Evolutionary conservation across 2,888 invertebrate species (phyloP), one percentile per base, ranked within the genome.

Genomic region (Troides aeacus): DNA sequence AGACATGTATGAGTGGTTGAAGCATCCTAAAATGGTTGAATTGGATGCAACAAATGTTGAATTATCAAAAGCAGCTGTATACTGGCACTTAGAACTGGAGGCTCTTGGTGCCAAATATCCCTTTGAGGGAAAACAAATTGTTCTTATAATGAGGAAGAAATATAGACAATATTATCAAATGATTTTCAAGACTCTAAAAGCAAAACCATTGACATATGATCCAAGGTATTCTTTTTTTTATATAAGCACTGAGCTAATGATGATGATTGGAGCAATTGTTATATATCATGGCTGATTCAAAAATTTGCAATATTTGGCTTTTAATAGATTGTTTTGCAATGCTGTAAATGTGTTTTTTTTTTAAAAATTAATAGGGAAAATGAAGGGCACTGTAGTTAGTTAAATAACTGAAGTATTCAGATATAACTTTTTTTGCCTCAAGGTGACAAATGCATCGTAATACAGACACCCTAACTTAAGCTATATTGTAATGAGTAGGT

Each of bases 91-190:
- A 50, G 89, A 90, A 73, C 79, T 92, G 7, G 82, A 85, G 67
- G 81, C 81, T 0, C 79, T 82, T 1, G 81, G 80, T 61, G 82
- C 88, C 0, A 87, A 84, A 72, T 87, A 79, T 66, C 92, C 92
- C 0, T 92, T 92, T 64, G 91, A 92, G 77, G 92, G 92, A 0
- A 92, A 90, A 73, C 92, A 92, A 74, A 84, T 92, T 12, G 90
- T 92, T 23, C 84, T 92, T 8, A 90, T 92, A 50, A 92, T 92
- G 92, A 90, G 90, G 81, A 91, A 88, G 74, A 92, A 92, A 72
- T 92, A 92, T 74, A 78, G 92, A 39, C 92, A 90, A 75, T 92
- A 92, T 76, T 92, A 92, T 77, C 90, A 92, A 71, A 92, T 92
- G 91, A 86, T 92, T 76, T 92, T 92, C 76, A 92, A 91, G 75